Base-by-base conservation (phyloP, 2,888 invertebrate species). In the Agonum fuliginosum region DNA sequence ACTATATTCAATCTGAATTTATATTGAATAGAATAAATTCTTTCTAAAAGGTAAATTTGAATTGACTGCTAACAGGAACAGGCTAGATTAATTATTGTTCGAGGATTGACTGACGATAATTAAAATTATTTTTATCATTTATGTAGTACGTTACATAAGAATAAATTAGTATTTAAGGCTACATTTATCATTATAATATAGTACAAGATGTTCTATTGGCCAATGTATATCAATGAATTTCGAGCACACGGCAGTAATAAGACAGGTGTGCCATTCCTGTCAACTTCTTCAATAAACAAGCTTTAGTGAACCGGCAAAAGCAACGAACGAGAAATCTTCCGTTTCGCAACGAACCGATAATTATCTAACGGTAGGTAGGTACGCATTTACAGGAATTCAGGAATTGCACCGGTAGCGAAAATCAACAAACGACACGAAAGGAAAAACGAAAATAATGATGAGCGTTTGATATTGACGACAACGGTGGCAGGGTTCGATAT, bases 211-310 rank as follows among this genome's bases (percentile, higher is more conserved):
- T n/a, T n/a, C n/a, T n/a, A n/a, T n/a, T n/a, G n/a, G n/a, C n/a
- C n/a, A n/a, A n/a, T 37, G n/a, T n/a, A n/a, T 2, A 10, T 12
- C 10, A 37, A 37, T 37, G n/a, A 37, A 37, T 37, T 37, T 37
- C 12, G 37, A 37, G 65, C 74, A 74, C 74, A 62, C 65, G 30
- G 34, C 74, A 43, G 17, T 34, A 58, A 65, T 17, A 48, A 65
- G 46, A 74, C 74, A 74, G 74, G 65, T 74, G 74, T 22, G 6
- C 10, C 17, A 20, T 19, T 8, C 24, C 2, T 54, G 10, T 54
- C 17, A 43, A 46, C 17, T 46, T 19, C 46, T 46, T 17, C 1
- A 62, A 20, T 62, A 62, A 62, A 62, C 27, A 62, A 62, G 24
- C 17, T 30, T 12, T 3, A 24, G 22, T 1, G 22, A 24, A 54